Base-by-base conservation (phyloP, 1,140 invertebrate species). In the Gryon sp. region DNA sequence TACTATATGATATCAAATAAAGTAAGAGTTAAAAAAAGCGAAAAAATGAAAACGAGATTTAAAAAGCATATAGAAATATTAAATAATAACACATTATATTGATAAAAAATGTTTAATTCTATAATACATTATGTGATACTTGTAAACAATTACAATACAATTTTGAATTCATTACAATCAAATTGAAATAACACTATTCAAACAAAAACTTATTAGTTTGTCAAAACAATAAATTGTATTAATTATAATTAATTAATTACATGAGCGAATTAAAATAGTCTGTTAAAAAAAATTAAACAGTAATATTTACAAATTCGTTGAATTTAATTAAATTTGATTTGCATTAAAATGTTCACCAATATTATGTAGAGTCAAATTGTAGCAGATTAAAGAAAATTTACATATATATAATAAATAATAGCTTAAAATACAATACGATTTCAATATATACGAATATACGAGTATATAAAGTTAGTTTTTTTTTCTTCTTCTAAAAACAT, bases 31-130 rank as follows among this genome's bases (percentile, higher is more conserved):
- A n/a, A n/a, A n/a, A n/a, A n/a, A n/a, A n/a, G n/a, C n/a, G n/a
- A n/a, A n/a, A n/a, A n/a, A n/a, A n/a, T n/a, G n/a, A n/a, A 22
- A 16, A 45, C 0, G 12, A 45, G 4, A 11, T 36, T 55, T 40
- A 22, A 15, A n/a, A n/a, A n/a, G n/a, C n/a, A n/a, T 5, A 16
- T 22, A n/a, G n/a, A n/a, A 38, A 38, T 22, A 38, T 22, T n/a
- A 36, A 38, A 16, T 48, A 53, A 30, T 32, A 12, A 43, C 30
- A 24, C 1, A 6, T 20, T 24, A 22, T 52, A 14, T 55, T 53
- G 36, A 62, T 75, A 65, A 65, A 69, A 76, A 76, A 69, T 60
- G 50, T 76, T 76, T 70, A 43, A 65, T 69, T 57, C 34, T 69
- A 62, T 70, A 50, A 69, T 69, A 69, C 63, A 76, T 57, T 59